Percentiles rank a stretch among this genome's conserved stretches.
These are phyloP conservation scores for Aphelinus certus DNA, from an alignment of 1,140 invertebrate species.

Conservation along the genomic window DNA sequence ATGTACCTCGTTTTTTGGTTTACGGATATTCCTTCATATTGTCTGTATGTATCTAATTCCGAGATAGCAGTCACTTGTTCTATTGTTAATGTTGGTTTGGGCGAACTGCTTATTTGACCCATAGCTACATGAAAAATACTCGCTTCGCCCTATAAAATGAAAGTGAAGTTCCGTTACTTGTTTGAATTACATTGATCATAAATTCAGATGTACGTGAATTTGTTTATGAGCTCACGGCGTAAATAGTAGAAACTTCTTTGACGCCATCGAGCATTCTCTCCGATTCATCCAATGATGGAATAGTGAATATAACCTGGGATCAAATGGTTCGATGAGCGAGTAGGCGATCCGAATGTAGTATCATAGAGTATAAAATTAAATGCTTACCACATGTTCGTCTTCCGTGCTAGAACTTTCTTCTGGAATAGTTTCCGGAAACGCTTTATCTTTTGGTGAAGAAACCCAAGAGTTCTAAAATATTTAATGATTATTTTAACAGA, in stretches of 20 bases:
- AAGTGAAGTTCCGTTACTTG: no score
- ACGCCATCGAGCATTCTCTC: constrained; percentile 66
- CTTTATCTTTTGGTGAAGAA: constrained; percentile 85
- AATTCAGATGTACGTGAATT: neutral
- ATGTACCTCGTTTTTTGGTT: constrained; percentile 41
- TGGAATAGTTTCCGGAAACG: constrained; percentile 90
- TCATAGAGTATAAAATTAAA: neutral
- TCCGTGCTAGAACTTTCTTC: constrained; percentile 91
- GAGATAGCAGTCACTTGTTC: constrained; percentile 65
- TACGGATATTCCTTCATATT: constrained; percentile 58
- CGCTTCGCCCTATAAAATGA: constrained; percentile 64
- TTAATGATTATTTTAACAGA: neutral
- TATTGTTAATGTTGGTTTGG: constrained; percentile 63
- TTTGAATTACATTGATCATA: no score
- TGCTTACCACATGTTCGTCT: constrained; percentile 85
- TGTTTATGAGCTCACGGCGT: constrained; percentile 67
- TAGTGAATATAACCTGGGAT: constrained; percentile 77
- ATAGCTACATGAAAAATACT: constrained; percentile 71
- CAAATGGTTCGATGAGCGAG: neutral
- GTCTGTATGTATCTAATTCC: constrained; percentile 61
- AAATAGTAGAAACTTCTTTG: constrained; percentile 70
- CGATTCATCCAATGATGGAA: constrained; percentile 77
- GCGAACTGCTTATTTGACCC: constrained; percentile 61
- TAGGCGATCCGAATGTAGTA: neutral
- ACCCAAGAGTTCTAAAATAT: constrained; percentile 73